Evolutionary conservation across 2,888 invertebrate genomes (phyloP), one percentile per base, ranked within the genome.

Genomic region (Drosophila macrothrix): DNA sequence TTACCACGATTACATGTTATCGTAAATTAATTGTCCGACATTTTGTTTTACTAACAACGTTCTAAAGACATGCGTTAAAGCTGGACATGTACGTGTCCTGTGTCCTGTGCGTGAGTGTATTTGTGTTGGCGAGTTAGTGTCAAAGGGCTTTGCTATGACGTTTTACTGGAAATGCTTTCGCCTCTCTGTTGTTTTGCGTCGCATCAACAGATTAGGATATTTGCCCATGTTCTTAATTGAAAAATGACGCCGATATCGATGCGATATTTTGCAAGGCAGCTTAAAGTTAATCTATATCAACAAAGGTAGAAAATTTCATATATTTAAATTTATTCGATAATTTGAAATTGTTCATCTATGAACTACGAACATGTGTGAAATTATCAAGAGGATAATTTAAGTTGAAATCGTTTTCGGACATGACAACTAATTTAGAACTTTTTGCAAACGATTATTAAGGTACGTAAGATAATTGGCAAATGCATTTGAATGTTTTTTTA

Each of bases 1-100:
- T 89, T 78, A 86, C 90, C 90, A 90, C 86, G 85, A 86, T 86
- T 90, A 90, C 90, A 89, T 89, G 86, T 80, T 87, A 90, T 88
- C 84, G 88, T 75, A 88, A 87, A 87, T 87, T 87, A 90, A 87
- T 87, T 87, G 86, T 83, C 90, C 73, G 86, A 80, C 87, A 87
- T 90, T 87, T 87, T 82, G 88, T 88, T 88, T 85, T 79, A 88
- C 78, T 79, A 76, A 76, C 88, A 76, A 80, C 85, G 74, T 68
- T 71, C 80, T 68, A 69, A 71, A 79, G 72, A 69, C 72, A 84
- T 84, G 83, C 84, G 73, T 87, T 84, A 72, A 80, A 58, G 80
- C 66, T 59, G 37, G 29, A 49, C 46, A 54, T 65, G 22, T 58
- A 41, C 16, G 10, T 28, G 19, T 58, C n/a, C n/a, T 58, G 16